Evolutionary conservation across 2,113 vertebrate genomes (phyloP).

Genomic region (Synodontis membranacea): DNA sequence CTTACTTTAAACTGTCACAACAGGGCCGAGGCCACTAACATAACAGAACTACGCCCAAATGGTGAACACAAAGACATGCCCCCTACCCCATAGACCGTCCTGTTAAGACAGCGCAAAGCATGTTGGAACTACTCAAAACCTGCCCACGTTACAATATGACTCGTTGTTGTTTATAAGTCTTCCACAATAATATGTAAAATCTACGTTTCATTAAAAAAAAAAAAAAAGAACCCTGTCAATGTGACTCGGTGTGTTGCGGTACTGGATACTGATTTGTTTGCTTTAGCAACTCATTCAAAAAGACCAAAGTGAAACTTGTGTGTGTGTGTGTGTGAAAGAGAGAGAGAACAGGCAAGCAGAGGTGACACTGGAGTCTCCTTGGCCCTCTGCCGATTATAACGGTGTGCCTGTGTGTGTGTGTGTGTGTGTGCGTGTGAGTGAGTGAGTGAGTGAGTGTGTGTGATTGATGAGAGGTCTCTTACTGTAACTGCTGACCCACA

Average conservation of each 20-base stretch:
- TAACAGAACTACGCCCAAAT: too few species aligned
- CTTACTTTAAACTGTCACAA: too few species aligned
- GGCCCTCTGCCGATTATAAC: conserved; percentile 42
- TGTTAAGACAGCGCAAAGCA: too few species aligned
- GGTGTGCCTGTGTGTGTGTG: conserved; percentile 32
- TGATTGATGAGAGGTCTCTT: conserved; percentile 73
- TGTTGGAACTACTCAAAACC: too few species aligned
- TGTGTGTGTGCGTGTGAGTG: conserved; percentile 45
- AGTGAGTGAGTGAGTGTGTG: conserved; percentile 49
- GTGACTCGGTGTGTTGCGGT: background rate
- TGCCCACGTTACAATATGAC: too few species aligned
- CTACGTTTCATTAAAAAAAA: background rate
- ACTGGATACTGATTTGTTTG: background rate
- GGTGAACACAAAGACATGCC: too few species aligned
- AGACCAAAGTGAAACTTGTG: background rate
- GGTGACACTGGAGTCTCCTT: conserved; percentile 68
- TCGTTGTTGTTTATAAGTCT: background rate
- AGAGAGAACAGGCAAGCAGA: conserved; percentile 18
- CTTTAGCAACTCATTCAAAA: background rate
- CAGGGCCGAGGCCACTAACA: too few species aligned
- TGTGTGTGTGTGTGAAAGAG: background rate
- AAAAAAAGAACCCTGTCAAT: background rate
- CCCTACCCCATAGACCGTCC: too few species aligned
- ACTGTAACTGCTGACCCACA: conserved; percentile 76
- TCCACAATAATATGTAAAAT: background rate